These are phyloP conservation scores for Athene noctua DNA, from an alignment of 2,113 vertebrate species.

Conservation along the genomic window DNA sequence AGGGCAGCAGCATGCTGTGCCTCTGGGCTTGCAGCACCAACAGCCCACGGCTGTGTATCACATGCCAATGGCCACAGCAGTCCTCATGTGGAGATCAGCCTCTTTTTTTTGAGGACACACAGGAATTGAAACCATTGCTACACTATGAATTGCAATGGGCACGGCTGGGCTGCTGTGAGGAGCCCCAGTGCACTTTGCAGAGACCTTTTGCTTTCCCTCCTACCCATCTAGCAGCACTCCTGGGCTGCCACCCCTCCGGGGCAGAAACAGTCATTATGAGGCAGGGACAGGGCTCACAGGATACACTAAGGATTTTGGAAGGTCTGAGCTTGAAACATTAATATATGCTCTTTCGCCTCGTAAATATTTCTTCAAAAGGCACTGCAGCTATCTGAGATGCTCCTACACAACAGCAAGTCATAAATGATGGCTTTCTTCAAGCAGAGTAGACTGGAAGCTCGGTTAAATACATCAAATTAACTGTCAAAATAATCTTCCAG, in stretches of 20 bases:
- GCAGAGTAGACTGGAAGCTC: conserved; percentile 37
- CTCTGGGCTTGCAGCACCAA: neutral
- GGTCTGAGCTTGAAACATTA: neutral
- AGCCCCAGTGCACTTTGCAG: neutral
- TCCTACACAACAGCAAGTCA: conserved; percentile 1
- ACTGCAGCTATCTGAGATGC: neutral
- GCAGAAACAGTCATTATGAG: neutral
- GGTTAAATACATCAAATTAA: conserved; percentile 68
- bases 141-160: neutral
- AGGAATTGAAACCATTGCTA: neutral
- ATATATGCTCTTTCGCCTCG: neutral
- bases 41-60: fast-evolving
- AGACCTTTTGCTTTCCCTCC: neutral
- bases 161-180: neutral
- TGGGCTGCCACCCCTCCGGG: neutral
- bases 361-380: conserved; percentile 47
- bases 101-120: no score
- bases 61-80: neutral
- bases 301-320: neutral
- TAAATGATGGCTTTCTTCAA: conserved; percentile 51
- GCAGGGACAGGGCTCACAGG: neutral
- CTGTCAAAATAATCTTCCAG: conserved; percentile 70
- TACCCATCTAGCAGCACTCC: no score
- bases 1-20: fast-evolving
- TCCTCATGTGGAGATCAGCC: fast-evolving